Evolutionary conservation across 2,888 invertebrate species (phyloP).

Genomic region (Lysandra bellargus): DNA sequence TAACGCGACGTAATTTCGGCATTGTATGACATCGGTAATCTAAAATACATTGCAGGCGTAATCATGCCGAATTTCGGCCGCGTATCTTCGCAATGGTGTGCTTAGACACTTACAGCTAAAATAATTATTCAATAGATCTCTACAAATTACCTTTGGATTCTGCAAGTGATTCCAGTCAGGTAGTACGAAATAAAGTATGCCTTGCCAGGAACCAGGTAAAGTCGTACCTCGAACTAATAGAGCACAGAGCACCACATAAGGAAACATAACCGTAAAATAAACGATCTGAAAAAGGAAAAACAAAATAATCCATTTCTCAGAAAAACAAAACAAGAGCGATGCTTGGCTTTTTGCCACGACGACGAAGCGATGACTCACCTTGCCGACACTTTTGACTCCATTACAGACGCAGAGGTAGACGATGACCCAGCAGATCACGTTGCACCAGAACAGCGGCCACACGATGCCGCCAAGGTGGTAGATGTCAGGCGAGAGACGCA

Average conservation of each 20-base stretch:
- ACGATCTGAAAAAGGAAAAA: slow-evolving; percentile 77
- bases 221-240: slow-evolving; percentile 89
- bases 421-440: slow-evolving; percentile 88
- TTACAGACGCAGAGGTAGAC: slow-evolving; percentile 92
- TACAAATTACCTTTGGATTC: slow-evolving; percentile 83
- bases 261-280: slow-evolving; percentile 93
- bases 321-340: slow-evolving; percentile 27
- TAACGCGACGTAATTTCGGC: too few species aligned
- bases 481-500: slow-evolving; percentile 88
- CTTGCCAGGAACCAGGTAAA: slow-evolving; percentile 88
- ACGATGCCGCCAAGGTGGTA: slow-evolving; percentile 88
- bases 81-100: too few species aligned
- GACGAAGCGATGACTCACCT: slow-evolving; percentile 74
- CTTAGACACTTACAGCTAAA: neutral
- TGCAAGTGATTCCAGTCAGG: slow-evolving; percentile 89
- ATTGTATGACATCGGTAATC: too few species aligned
- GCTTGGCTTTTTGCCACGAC: slow-evolving; percentile 54
- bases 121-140: slow-evolving; percentile 6
- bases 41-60: too few species aligned
- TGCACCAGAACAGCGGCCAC: slow-evolving; percentile 88
- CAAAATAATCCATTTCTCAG: slow-evolving; percentile 21
- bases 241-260: slow-evolving; percentile 86
- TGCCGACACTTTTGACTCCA: slow-evolving; percentile 93
- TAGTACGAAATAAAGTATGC: slow-evolving; percentile 87
- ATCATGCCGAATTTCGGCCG: too few species aligned